Evolutionary conservation across 2,888 invertebrate genomes (phyloP).

Genomic region (Caenorhabditis parvicauda): DNA sequence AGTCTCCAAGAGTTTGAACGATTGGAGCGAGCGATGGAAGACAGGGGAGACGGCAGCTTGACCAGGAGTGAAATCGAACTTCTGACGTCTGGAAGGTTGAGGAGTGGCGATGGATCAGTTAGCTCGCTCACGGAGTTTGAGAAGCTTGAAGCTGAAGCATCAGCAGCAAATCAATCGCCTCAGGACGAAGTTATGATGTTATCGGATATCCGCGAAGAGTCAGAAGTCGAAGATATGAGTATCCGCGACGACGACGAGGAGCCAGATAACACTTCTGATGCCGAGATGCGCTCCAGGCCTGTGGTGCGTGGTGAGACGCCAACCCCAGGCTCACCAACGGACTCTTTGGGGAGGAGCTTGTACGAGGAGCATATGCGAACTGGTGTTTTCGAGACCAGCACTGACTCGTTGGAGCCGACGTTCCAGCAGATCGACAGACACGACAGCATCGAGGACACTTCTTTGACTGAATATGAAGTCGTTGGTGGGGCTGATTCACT

Average conservation of each 20-base stretch:
- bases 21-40: conserved; percentile 50
- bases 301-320: conserved; percentile 29
- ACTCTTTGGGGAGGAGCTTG: conserved; percentile 27
- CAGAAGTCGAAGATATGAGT: conserved; percentile 62
- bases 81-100: conserved; percentile 26
- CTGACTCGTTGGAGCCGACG: conserved; percentile 44
- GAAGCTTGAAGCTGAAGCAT: conserved; percentile 53
- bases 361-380: conserved; percentile 6
- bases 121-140: conserved; percentile 60
- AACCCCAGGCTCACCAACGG: conserved; percentile 27
- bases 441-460: conserved; percentile 21
- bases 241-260: conserved; percentile 58
- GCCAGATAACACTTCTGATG: conserved; percentile 28
- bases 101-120: conserved; percentile 46
- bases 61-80: conserved; percentile 53
- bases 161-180: conserved; percentile 30
- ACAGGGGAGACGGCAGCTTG: conserved; percentile 44
- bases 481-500: conserved; percentile 31
- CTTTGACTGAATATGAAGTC: conserved; percentile 31
- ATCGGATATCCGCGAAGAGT: conserved; percentile 60
- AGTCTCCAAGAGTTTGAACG: conserved; percentile 61
- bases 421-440: conserved; percentile 19
- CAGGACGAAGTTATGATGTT: conserved; percentile 60
- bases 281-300: conserved; percentile 27
- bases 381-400: conserved; percentile 37